These are phyloP conservation scores for Psittacula cyanocephala DNA, from an alignment of 2,113 vertebrate species.

Conservation along the genomic window DNA sequence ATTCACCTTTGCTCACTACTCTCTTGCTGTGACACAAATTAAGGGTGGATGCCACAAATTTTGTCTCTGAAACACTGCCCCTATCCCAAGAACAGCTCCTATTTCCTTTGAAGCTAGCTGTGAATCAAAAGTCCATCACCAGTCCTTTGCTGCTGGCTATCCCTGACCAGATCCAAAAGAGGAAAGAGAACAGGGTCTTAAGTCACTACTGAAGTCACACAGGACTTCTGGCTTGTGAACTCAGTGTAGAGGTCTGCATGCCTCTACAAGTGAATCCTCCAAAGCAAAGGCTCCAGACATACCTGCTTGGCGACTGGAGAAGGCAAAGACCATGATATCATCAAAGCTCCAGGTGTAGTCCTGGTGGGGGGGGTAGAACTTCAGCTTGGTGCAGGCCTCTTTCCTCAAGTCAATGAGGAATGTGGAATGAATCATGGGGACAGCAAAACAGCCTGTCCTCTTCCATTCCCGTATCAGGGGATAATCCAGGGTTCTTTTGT, in stretches of 20 bases:
- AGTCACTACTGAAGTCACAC: neutral
- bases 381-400: slow-evolving; percentile 79
- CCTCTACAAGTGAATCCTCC: neutral
- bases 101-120: neutral
- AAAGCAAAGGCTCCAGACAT: neutral
- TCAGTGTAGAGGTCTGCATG: neutral
- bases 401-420: slow-evolving; percentile 92
- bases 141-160: neutral
- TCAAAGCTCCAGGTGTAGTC: slow-evolving; percentile 98
- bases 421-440: slow-evolving; percentile 97
- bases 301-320: slow-evolving; percentile 93
- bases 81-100: neutral
- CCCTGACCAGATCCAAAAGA: neutral
- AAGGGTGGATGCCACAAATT: neutral
- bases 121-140: neutral
- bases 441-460: slow-evolving; percentile 86
- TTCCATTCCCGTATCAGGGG: slow-evolving; percentile 93
- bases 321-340: slow-evolving; percentile 97
- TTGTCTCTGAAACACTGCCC: neutral
- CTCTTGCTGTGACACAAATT: neutral
- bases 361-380: slow-evolving; percentile 89
- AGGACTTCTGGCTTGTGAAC: neutral
- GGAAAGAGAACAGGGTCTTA: neutral
- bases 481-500: slow-evolving; percentile 92
- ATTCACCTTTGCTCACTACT: neutral